phyloP scores from a whole-genome alignment of 1,140 invertebrate species.

The Microplitis demolitor region DNA sequence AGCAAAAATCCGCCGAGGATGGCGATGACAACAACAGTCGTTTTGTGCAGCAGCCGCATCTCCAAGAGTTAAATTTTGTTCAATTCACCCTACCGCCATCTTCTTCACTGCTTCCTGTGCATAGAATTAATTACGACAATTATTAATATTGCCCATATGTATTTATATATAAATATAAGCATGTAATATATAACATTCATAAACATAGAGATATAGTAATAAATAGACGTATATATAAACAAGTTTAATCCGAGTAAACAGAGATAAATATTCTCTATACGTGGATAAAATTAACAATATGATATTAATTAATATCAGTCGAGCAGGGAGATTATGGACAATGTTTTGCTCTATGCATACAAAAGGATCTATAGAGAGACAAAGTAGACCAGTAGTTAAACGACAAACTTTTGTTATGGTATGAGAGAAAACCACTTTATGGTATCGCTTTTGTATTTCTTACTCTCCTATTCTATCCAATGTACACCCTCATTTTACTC shows the following conservation, averaged over 20 bases:
- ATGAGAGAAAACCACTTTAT: too few relatives aligned
- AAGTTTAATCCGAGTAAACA: neutral
- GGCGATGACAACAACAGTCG: constrained; percentile 11
- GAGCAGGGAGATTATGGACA: too few relatives aligned
- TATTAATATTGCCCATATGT: neutral
- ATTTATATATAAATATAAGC: neutral
- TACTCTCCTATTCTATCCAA: too few relatives aligned
- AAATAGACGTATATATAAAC: neutral
- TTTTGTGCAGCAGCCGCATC: constrained; percentile 19
- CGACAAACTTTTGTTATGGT: too few relatives aligned
- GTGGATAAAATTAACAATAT: too few relatives aligned
- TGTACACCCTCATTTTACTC: too few relatives aligned
- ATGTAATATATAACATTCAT: neutral
- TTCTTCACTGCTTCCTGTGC: constrained; percentile 1
- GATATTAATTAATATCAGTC: too few relatives aligned
- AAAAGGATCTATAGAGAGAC: too few relatives aligned
- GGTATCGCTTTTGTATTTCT: too few relatives aligned
- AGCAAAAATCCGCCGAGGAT: constrained; percentile 13
- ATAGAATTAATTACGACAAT: neutral
- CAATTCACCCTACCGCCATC: constrained; percentile 18
- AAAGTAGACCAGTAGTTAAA: too few relatives aligned
- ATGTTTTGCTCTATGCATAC: too few relatives aligned
- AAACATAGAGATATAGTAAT: neutral
- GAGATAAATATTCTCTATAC: too few relatives aligned
- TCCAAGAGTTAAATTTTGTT: constrained; percentile 13